A percentile compares a stretch with the other conserved stretches of the same genome.
phyloP scores from a whole-genome alignment of 2,797 vertebrate species.

The Clarias pachynema region DNA sequence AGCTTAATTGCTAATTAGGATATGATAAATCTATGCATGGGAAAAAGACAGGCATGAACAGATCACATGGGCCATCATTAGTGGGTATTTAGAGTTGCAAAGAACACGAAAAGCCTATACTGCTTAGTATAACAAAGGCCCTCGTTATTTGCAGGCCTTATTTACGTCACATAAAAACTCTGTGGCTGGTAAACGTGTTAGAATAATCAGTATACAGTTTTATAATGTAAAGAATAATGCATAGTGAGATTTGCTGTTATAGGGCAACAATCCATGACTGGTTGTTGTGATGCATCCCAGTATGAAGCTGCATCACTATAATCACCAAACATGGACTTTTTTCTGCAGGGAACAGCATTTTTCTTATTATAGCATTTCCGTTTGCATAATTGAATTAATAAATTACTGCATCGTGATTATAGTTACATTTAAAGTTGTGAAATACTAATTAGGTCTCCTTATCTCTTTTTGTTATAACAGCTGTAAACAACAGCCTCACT shows the following conservation, averaged over 20 bases:
- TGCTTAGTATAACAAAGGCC: background rate
- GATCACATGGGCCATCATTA: background rate
- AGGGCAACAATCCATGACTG: background rate
- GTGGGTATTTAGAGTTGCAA: background rate
- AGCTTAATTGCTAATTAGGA: conserved; percentile 13
- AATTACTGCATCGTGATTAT: background rate
- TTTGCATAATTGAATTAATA: background rate
- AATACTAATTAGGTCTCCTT: background rate
- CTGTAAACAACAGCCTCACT: background rate
- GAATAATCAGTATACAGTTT: background rate
- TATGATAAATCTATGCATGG: background rate
- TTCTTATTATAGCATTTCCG: background rate
- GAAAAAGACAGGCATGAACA: background rate
- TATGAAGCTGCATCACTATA: background rate
- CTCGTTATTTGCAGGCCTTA: background rate
- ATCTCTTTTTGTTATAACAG: background rate
- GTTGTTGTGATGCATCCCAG: background rate
- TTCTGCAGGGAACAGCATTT: background rate
- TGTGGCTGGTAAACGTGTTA: background rate
- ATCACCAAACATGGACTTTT: background rate
- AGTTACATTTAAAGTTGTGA: background rate
- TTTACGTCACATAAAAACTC: background rate
- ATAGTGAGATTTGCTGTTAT: too few relatives aligned
- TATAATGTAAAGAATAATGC: background rate
- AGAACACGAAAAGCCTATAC: background rate